phyloP scores from a whole-genome alignment of 2,113 vertebrate genomes.

The Pheucticus melanocephalus region DNA sequence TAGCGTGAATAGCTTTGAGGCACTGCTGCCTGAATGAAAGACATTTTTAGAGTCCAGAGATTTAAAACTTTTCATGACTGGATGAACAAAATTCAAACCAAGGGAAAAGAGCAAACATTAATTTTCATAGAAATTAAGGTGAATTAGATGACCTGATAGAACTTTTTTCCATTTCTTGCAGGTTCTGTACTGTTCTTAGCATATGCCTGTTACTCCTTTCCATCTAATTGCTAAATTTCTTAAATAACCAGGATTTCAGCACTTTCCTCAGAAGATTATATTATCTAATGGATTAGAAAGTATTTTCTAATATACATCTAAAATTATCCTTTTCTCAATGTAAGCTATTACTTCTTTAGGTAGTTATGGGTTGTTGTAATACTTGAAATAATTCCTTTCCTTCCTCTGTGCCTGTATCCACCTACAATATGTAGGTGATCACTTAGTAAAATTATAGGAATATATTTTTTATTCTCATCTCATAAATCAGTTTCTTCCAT shows the following conservation, averaged over 20 bases:
- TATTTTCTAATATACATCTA: neutral
- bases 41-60: conserved; percentile 54
- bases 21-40: conserved; percentile 45
- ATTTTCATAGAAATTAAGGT: conserved; percentile 43
- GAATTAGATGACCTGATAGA: conserved; percentile 7
- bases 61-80: conserved; percentile 56
- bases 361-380: neutral
- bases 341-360: neutral
- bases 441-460: neutral
- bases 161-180: neutral
- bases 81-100: conserved; percentile 44
- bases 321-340: neutral
- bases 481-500: neutral
- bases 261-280: neutral
- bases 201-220: neutral
- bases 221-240: conserved; percentile 7
- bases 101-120: conserved; percentile 48
- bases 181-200: neutral
- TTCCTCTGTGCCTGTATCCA: neutral
- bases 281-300: conserved; percentile 16
- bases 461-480: neutral
- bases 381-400: neutral
- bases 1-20: conserved; percentile 66
- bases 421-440: neutral
- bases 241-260: neutral